phyloP scores from a whole-genome alignment of 53 echinoderm and acorn worm species.

The Crossaster papposus region DNA sequence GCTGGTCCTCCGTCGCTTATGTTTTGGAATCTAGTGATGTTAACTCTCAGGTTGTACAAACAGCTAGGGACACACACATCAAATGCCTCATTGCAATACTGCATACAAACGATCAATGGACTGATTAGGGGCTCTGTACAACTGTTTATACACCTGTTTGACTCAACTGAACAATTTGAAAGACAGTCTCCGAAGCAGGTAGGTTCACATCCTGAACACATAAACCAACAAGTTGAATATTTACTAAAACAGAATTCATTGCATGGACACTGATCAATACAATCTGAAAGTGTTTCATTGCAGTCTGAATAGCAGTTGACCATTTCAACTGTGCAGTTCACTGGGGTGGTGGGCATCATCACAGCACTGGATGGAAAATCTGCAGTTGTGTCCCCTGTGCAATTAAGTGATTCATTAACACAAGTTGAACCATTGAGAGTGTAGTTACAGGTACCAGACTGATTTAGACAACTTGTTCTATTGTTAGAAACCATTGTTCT shows the following conservation, averaged over 20 bases:
- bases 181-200: conserved; percentile 40
- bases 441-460: conserved; percentile 16
- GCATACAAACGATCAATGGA: not conserved
- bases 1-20: not conserved
- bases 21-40: conserved; percentile 36
- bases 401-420: not conserved
- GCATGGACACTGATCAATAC: conserved; percentile 63
- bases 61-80: conserved; percentile 15
- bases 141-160: conserved; percentile 25
- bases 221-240: conserved; percentile 45
- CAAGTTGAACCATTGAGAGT: conserved; percentile 1
- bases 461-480: conserved; percentile 31
- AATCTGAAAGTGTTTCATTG: conserved; percentile 48
- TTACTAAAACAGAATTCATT: conserved; percentile 53
- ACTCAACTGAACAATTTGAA: conserved; percentile 38
- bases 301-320: conserved; percentile 44
- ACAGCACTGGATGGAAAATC: not conserved
- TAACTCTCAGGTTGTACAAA: conserved; percentile 1
- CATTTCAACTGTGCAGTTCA: conserved; percentile 43
- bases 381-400: not conserved
- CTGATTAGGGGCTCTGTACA: conserved; percentile 11
- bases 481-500: not conserved
- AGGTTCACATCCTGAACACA: conserved; percentile 65
- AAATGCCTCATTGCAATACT: conserved; percentile 3
- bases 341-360: not conserved